These are phyloP conservation scores for Pangasius macronema DNA, from an alignment of 2,797 vertebrate species.

Conservation along the genomic window DNA sequence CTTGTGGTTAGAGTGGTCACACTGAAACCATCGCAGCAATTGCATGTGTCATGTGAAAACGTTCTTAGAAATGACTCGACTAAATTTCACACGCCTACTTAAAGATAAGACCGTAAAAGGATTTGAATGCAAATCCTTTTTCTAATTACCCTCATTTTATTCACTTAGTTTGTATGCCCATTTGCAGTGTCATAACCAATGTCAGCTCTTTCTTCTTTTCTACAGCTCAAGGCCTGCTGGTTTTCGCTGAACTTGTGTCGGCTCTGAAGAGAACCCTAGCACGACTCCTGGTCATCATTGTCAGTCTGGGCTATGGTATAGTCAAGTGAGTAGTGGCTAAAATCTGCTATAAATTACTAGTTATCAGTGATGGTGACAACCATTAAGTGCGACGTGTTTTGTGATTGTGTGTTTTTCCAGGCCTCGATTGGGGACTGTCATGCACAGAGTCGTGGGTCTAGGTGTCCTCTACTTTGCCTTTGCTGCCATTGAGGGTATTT, in stretches of 20 bases:
- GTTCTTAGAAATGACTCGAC: neutral
- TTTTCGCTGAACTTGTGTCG: constrained; percentile 85
- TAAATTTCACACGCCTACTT: neutral
- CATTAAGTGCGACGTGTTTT: neutral
- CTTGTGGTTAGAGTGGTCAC: neutral
- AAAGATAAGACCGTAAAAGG: neutral
- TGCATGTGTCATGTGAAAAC: neutral
- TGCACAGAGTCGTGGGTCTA: constrained; percentile 86
- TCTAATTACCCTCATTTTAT: neutral
- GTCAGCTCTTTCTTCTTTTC: neutral
- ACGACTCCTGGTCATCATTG: constrained; percentile 85
- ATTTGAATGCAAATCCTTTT: neutral
- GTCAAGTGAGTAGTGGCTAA: constrained; percentile 78
- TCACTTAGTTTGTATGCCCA: neutral
- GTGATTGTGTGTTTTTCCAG: constrained; percentile 59
- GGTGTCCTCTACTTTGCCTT: constrained; percentile 84
- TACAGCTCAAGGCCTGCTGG: constrained; percentile 78
- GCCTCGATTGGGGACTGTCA: constrained; percentile 84
- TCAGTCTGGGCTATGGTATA: constrained; percentile 89
- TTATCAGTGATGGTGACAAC: neutral
- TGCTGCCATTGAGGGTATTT: constrained; percentile 81
- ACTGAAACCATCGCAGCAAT: neutral
- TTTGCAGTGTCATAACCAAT: neutral
- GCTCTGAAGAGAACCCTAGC: constrained; percentile 86
- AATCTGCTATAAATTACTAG: neutral